phyloP scores from a whole-genome alignment of 2,888 invertebrate species.

The Acleris sparsana region DNA sequence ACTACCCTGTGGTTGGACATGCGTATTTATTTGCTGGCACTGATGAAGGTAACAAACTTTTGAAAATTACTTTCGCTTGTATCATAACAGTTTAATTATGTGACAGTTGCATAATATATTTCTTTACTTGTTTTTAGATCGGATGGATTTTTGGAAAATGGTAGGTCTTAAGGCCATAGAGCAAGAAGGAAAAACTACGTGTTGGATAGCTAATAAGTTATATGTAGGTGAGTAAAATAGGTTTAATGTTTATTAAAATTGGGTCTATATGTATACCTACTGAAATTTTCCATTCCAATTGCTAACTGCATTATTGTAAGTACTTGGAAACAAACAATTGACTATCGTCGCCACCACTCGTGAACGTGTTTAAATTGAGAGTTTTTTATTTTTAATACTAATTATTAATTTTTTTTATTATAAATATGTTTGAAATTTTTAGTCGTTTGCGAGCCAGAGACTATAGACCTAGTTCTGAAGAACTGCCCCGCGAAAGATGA shows the following conservation, averaged over 20 bases:
- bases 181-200: slow-evolving; percentile 4
- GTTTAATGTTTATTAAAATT: too few species aligned
- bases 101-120: neutral
- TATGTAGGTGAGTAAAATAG: slow-evolving; percentile 26
- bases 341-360: too few species aligned
- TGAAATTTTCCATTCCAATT: too few species aligned
- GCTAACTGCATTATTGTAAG: too few species aligned
- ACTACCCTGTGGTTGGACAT: slow-evolving; percentile 14
- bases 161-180: slow-evolving; percentile 16
- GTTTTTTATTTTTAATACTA: too few species aligned
- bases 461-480: slow-evolving; percentile 24
- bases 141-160: slow-evolving; percentile 19
- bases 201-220: slow-evolving; percentile 20
- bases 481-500: slow-evolving; percentile 32
- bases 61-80: neutral
- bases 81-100: too few species aligned
- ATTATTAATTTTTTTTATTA: too few species aligned
- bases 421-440: neutral
- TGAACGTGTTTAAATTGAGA: too few species aligned
- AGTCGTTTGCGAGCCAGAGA: slow-evolving; percentile 28
- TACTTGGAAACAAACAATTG: too few species aligned
- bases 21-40: slow-evolving; percentile 11
- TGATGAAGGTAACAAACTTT: slow-evolving; percentile 14
- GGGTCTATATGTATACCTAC: too few species aligned
- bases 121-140: slow-evolving; percentile 13